Base-by-base conservation (phyloP, 2,113 vertebrate genomes). In the Leucoraja erinaceus region DNA sequence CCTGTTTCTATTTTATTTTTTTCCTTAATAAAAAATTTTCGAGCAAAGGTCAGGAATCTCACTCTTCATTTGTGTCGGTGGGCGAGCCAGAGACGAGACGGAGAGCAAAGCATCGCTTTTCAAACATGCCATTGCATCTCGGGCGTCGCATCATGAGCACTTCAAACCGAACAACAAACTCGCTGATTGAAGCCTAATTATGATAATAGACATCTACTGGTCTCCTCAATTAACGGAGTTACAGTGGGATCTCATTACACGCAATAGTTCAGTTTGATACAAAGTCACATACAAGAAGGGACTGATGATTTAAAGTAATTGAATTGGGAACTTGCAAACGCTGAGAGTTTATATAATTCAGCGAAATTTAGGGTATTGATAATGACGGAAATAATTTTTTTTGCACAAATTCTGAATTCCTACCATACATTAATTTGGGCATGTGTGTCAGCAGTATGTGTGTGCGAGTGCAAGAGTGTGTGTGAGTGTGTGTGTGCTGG, bases 161-260 rank as follows among this genome's bases (percentile, higher is more conserved):
- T 59, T 31, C 59, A 31, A 61, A 59, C 81, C 59, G 81, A 56
- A 83, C 81, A 84, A 88, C 63, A 88, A 88, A 16, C 28, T 11
- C 83, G 63, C 28, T 88, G 83, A 63, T 88, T 88, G 59, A 28
- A 88, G 14, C 83, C 59, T 63, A 88, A 63, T 66, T 63, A 86
- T 63, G 12, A 66, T 31, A 63, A 88, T 88, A 88, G 63, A 31
- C 83, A 88, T 88, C 14, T 63, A 63, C 83, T 63, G 83, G 83
- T 63, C 59, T 33, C 59, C 63, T 88, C 83, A 88, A 63, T 88
- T 88, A 88, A 66, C 83, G 18, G 59, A n/a, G 83, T 88, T 88
- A 88, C 83, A 88, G 59, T 88, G 59, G 83, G 59, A 88, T 88
- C 83, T 66, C 59, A 88, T 88, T 84, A 84, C 81, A n/a, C 59